These are phyloP conservation scores for Dicroscelio sp. DNA, from an alignment of 2,888 invertebrate species.

Conservation along the genomic window DNA sequence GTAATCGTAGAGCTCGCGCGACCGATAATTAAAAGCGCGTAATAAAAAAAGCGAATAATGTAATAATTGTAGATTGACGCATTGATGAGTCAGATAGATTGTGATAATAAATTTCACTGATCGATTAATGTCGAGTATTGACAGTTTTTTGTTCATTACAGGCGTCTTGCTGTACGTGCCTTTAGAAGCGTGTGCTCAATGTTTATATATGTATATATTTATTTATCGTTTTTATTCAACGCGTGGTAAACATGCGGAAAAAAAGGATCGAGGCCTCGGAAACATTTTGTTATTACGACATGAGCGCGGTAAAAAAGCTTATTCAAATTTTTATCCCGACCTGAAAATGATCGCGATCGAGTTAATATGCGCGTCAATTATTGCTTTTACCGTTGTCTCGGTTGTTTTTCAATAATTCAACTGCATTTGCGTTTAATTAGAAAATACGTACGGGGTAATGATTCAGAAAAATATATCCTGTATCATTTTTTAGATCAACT, in stretches of 20 bases:
- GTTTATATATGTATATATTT: constrained; percentile 49
- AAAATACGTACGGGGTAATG: not conserved
- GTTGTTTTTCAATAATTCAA: not conserved
- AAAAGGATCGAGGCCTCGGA: constrained; percentile 57
- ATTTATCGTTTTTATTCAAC: constrained; percentile 48
- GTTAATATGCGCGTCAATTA: constrained; percentile 6
- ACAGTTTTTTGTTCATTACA: constrained; percentile 25
- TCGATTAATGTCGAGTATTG: constrained; percentile 48
- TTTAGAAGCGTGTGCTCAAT: constrained; percentile 38
- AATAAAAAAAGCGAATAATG: constrained; percentile 48
- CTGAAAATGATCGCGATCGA: constrained; percentile 40
- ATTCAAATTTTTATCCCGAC: constrained; percentile 53
- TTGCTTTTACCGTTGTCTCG: not conserved
- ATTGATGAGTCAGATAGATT: constrained; percentile 23
- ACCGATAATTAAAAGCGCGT: constrained; percentile 54
- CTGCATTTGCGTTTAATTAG: not conserved
- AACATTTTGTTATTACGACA: constrained; percentile 56
- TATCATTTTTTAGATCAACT: not conserved
- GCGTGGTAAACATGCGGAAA: constrained; percentile 45
- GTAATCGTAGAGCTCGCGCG: constrained; percentile 41
- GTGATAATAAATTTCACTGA: constrained; percentile 54
- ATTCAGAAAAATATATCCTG: constrained; percentile 4
- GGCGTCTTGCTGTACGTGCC: not conserved
- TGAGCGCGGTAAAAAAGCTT: constrained; percentile 15
- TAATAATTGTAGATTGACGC: constrained; percentile 49